Evolutionary conservation across 64 coral and sea anemone genomes (phyloP), one percentile per base, ranked within the genome.

Genomic region (Pocillopora verrucosa): DNA sequence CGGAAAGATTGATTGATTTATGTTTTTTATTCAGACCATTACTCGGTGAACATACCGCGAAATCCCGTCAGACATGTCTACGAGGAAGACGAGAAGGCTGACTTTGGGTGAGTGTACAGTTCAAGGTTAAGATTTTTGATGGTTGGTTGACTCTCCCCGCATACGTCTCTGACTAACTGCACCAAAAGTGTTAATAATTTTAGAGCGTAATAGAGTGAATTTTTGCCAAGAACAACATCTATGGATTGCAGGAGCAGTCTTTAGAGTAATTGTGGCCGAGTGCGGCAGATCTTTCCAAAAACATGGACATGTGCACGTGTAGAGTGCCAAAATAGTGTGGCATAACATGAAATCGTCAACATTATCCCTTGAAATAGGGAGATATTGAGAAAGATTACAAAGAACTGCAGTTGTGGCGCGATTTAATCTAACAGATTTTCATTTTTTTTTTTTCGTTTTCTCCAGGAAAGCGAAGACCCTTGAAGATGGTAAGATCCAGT

Each of bases 31-130:
- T 56, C 80, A 96, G 94, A 96, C 74, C 87, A 90, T 37, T 99
- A 99, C 75, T 99, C 97, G 11, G 79, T n/a, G 67, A 76, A 99
- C 24, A 89, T 95, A 56, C 97, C 97, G 11, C 58, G 89, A 36
- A 99, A 99, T 86, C 97, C 97, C 4, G 63, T 95, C 16, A 88
- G 97, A 80, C 45, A 72, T 16, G 81, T 95, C 16, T 56, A 99
- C 24, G 97, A 95, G 74, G 72, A 79, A 37, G 93, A 95, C 26
- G 74, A 36, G 20, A 25, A 30, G 12, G 34, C 34, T 13, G 9
- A 51, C 14, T 72, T 57, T 24, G 68, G 82, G 65, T 85, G 10
- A 16, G 75, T 45, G 16, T 51, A 9, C 10, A 16, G 56, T 13
- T n/a, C 4, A 10, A 24, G 20, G 22, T 24, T 69, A 10, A 24